Conservation (phyloP, 92 coral and sea anemone genomes). For the Bergia sp. region DNA sequence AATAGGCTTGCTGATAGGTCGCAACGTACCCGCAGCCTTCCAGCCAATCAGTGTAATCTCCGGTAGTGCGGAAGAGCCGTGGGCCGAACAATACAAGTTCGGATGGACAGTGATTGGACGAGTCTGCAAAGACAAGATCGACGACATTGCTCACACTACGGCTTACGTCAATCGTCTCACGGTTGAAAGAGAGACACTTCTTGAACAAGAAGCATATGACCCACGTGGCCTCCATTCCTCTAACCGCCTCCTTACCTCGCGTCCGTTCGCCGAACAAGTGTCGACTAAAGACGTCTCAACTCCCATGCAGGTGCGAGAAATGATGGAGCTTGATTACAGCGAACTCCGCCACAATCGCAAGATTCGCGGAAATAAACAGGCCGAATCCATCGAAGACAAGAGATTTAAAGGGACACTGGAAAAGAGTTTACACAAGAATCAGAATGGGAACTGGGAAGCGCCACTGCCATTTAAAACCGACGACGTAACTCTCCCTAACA, state of each 20-base stretch:
- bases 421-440: constrained; percentile 42
- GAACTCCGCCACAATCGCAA: constrained; percentile 40
- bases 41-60: too few relatives aligned
- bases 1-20: too few relatives aligned
- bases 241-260: too few relatives aligned
- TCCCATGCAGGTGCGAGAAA: constrained; percentile 44
- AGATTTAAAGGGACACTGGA: neutral
- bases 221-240: too few relatives aligned
- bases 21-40: too few relatives aligned
- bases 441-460: constrained; percentile 54
- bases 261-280: neutral
- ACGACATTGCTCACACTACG: too few relatives aligned
- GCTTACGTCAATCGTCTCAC: too few relatives aligned
- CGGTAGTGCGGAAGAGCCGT: neutral
- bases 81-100: neutral
- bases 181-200: too few relatives aligned
- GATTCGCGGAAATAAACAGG: constrained; percentile 41
- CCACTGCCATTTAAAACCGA: constrained; percentile 61
- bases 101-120: too few relatives aligned
- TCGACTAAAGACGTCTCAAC: constrained; percentile 26
- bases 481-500: constrained; percentile 46
- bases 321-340: constrained; percentile 59
- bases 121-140: too few relatives aligned
- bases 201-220: too few relatives aligned
- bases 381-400: constrained; percentile 39